phyloP scores from a whole-genome alignment of 2,113 vertebrate genomes.

The Microtus ochrogaster region DNA sequence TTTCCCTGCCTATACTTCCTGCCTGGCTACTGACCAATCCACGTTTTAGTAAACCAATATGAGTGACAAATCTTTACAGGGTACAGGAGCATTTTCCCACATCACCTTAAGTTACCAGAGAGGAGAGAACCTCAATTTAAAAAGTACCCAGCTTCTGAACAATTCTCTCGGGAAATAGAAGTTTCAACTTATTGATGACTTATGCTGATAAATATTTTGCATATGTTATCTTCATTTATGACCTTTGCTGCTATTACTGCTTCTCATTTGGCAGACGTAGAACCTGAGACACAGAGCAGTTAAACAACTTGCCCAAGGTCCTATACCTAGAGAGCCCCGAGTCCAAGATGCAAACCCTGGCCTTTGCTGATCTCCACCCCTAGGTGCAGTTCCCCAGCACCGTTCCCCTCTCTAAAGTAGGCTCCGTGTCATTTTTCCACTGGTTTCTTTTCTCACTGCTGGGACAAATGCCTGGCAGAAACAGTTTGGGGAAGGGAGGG shows the following conservation, averaged over 20 bases:
- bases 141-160: neutral
- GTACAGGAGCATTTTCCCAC: too few species aligned
- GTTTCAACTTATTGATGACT: neutral
- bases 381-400: neutral
- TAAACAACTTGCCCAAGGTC: neutral
- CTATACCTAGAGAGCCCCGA: neutral
- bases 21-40: too few species aligned
- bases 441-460: neutral
- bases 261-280: conserved; percentile 2
- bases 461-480: neutral
- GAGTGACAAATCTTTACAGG: too few species aligned
- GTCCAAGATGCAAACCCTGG: neutral
- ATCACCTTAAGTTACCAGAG: neutral
- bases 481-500: neutral
- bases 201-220: neutral
- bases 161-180: conserved; percentile 22
- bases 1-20: too few species aligned
- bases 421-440: neutral
- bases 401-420: neutral
- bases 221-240: neutral
- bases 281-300: neutral
- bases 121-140: neutral
- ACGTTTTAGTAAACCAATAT: too few species aligned
- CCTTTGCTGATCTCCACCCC: neutral
- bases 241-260: neutral